Percentiles rank a stretch among this genome's conserved stretches.
phyloP scores from a whole-genome alignment of 2,797 vertebrate species.

The Onychomys leucogaster region DNA sequence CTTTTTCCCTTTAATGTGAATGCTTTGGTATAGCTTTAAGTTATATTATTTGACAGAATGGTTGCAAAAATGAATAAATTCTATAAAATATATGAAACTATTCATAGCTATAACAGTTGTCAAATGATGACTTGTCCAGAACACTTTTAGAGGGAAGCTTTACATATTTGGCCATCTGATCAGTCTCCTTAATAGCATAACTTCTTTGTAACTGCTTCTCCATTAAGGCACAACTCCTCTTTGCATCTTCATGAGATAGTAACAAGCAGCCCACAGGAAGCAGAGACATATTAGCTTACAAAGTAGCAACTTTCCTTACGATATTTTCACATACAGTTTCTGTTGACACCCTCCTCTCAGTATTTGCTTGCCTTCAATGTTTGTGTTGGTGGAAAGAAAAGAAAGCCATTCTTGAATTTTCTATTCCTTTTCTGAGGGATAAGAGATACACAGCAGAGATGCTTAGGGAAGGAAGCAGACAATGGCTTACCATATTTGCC shows the following conservation, averaged over 20 bases:
- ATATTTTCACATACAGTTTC: neutral
- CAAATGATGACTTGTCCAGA: neutral
- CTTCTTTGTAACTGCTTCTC: neutral
- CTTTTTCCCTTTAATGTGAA: neutral
- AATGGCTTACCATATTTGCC: neutral
- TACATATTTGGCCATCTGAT: neutral
- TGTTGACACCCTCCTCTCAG: neutral
- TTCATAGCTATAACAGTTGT: neutral
- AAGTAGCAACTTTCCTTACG: neutral
- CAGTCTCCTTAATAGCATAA: neutral
- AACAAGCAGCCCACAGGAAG: neutral
- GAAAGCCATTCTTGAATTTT: neutral
- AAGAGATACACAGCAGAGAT: conserved; percentile 16
- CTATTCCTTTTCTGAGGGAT: neutral
- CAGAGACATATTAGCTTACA: neutral
- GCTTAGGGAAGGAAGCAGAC: neutral
- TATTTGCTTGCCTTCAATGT: conserved; percentile 52
- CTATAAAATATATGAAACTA: conserved; percentile 33
- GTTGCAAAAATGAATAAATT: conserved; percentile 3
- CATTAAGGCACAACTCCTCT: neutral
- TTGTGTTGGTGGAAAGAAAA: neutral
- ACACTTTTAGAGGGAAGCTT: neutral
- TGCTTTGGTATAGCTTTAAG: neutral
- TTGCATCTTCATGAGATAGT: neutral
- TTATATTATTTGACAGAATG: neutral